Evolutionary conservation across 2,113 vertebrate genomes (phyloP).

Genomic region (Sitta europaea): DNA sequence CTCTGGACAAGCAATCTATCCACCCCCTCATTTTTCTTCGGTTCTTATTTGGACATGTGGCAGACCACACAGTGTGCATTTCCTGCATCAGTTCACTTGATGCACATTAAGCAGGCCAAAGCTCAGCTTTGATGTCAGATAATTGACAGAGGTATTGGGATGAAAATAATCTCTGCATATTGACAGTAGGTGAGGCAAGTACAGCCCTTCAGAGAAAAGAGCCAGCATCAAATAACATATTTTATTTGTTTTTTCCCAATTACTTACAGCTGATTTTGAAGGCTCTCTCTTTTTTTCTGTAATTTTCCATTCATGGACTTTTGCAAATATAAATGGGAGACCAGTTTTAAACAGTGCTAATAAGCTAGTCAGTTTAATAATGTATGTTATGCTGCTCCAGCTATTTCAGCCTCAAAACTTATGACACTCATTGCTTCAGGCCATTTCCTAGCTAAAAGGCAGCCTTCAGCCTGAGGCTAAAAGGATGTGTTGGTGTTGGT

Average conservation of each 20-base stretch:
- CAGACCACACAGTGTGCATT: background rate
- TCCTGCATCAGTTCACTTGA: background rate
- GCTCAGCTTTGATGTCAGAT: background rate
- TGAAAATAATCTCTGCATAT: background rate
- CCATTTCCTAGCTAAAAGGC: background rate
- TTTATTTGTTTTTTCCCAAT: background rate
- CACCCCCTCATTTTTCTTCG: background rate
- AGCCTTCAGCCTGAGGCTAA: background rate
- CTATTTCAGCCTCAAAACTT: background rate
- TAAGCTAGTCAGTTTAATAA: background rate
- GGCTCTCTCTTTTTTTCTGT: background rate
- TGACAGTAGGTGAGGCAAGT: background rate
- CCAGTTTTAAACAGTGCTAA: background rate
- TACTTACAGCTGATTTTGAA: background rate
- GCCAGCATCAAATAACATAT: background rate
- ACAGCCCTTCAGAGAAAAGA: background rate
- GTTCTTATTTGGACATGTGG: background rate
- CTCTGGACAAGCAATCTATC: background rate
- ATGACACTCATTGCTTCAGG: accelerated
- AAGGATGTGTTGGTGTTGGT: background rate
- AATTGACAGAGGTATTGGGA: background rate
- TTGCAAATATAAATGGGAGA: background rate
- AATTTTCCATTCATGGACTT: background rate
- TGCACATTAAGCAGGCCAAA: background rate
- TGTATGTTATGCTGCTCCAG: background rate